Conservation (phyloP, 2,113 vertebrate species). For the Neolamprologus caudopunctatus region DNA sequence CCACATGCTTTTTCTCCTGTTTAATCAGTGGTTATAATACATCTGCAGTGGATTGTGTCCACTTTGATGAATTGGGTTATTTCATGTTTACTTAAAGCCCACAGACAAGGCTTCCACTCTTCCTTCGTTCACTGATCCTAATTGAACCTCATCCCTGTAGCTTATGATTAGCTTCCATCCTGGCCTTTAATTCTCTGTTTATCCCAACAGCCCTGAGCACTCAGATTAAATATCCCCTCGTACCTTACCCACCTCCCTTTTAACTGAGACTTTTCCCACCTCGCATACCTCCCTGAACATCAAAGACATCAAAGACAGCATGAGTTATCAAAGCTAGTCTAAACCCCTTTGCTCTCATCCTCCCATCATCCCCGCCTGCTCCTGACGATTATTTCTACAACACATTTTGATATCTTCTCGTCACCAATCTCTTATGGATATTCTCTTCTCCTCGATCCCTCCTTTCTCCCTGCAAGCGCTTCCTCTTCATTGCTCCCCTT, state of each 20-base stretch:
- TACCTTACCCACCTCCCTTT: constrained; percentile 26
- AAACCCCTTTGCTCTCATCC: not conserved
- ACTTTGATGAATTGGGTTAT: not conserved
- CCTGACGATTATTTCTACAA: not conserved
- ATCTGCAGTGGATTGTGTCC: not conserved
- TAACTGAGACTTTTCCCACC: constrained; percentile 51
- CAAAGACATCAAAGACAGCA: constrained; percentile 39
- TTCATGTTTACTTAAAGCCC: constrained; percentile 11
- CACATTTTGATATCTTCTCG: not conserved
- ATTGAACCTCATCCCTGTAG: constrained; percentile 36
- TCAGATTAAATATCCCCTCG: constrained; percentile 42
- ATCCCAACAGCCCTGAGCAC: constrained; percentile 7
- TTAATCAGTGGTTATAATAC: not conserved
- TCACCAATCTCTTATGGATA: not conserved
- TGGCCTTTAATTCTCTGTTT: constrained; percentile 43
- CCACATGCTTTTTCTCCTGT: not conserved
- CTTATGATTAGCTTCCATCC: constrained; percentile 38
- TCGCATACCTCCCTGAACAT: constrained; percentile 54
- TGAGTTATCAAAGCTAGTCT: constrained; percentile 35
- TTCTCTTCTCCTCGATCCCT: not conserved
- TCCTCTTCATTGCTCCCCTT: not conserved
- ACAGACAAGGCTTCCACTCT: constrained; percentile 35
- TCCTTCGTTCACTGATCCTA: constrained; percentile 10
- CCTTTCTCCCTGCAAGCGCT: not conserved
- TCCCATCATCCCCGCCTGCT: not conserved